These are phyloP conservation scores for Dicrostonyx torquatus DNA, from an alignment of 2,797 vertebrate species.

Conservation along the genomic window DNA sequence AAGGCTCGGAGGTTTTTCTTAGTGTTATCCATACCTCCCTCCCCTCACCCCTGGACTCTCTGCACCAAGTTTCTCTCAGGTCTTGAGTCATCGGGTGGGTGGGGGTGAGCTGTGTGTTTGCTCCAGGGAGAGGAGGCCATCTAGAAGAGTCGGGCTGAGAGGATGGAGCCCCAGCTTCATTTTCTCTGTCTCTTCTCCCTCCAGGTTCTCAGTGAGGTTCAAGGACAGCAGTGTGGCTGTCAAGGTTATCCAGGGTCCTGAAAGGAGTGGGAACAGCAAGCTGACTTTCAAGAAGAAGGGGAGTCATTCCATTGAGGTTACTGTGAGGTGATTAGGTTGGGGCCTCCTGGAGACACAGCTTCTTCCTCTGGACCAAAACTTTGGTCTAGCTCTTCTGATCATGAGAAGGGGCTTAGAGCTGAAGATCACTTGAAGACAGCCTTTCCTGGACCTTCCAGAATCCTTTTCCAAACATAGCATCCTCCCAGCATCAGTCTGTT, in stretches of 20 bases:
- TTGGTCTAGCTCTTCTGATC: neutral
- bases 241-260: constrained; percentile 80
- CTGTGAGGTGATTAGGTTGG: constrained; percentile 75
- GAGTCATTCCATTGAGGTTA: constrained; percentile 83
- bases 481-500: neutral
- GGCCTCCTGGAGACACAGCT: neutral
- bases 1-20: neutral
- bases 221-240: constrained; percentile 79
- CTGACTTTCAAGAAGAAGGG: constrained; percentile 84
- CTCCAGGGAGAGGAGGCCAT: neutral
- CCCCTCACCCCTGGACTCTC: neutral
- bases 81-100: neutral
- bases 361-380: neutral
- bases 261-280: neutral
- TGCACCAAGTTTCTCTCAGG: neutral
- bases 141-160: neutral
- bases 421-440: constrained; percentile 44
- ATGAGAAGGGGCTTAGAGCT: neutral
- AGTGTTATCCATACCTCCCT: neutral
- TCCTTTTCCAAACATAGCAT: neutral
- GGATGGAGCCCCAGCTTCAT: neutral
- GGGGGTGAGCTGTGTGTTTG: neutral
- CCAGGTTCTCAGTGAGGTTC: constrained; percentile 85
- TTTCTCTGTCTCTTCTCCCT: neutral
- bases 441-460: neutral